These are phyloP conservation scores for Polia nebulosa DNA, from an alignment of 2,888 invertebrate genomes.

Conservation along the genomic window DNA sequence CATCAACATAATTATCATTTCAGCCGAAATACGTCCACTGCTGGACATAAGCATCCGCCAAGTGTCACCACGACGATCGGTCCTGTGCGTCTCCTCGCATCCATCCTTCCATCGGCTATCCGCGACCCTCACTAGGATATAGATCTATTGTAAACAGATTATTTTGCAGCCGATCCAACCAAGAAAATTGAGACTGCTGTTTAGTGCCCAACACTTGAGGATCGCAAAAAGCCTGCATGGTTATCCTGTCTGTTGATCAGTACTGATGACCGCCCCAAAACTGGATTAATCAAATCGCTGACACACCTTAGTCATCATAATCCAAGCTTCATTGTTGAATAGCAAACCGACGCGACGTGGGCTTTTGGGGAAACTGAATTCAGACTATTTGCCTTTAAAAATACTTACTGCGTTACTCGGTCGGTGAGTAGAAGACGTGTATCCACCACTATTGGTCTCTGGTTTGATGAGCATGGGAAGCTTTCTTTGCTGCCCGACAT, in stretches of 20 bases:
- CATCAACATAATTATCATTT: no score
- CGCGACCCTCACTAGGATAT: no score
- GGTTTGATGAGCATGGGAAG: conserved; percentile 21
- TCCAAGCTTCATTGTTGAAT: not conserved
- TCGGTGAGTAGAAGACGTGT: not conserved
- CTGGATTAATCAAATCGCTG: not conserved
- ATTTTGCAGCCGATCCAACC: no score
- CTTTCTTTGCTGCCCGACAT: conserved; percentile 23
- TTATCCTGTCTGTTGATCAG: not conserved
- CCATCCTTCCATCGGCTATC: no score
- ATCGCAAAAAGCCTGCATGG: not conserved
- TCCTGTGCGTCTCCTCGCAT: no score
- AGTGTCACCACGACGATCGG: no score
- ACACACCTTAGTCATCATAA: not conserved
- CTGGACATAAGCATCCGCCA: no score
- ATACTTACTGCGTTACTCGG: conserved; percentile 40
- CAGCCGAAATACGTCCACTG: no score
- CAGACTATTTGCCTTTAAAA: not conserved
- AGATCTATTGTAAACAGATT: no score
- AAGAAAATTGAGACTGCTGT: not conserved
- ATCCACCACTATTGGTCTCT: conserved; percentile 27
- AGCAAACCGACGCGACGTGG: no score
- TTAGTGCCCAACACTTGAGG: not conserved
- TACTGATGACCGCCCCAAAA: not conserved
- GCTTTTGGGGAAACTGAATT: conserved; percentile 23